These are phyloP conservation scores for Mayetiola destructor DNA, from an alignment of 2,888 invertebrate species.

Conservation along the genomic window DNA sequence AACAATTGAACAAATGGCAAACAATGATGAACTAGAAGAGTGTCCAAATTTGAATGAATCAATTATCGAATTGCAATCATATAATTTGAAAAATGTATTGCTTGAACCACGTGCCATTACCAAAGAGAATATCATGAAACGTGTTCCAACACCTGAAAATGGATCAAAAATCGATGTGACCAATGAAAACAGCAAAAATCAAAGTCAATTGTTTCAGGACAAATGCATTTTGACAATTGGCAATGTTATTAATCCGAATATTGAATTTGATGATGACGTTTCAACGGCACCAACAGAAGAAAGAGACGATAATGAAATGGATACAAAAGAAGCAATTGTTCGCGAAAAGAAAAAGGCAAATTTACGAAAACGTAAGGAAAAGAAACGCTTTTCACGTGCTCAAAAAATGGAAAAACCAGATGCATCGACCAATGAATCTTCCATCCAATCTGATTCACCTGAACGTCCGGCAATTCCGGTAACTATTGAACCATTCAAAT, in stretches of 20 bases:
- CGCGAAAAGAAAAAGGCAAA: not conserved
- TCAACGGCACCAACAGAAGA: not conserved
- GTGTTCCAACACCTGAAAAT: not conserved
- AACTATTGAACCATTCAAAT: too few species aligned
- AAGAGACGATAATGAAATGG: not conserved
- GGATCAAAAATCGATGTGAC: not conserved
- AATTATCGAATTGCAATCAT: not conserved
- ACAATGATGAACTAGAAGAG: too few species aligned
- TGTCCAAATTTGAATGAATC: too few species aligned
- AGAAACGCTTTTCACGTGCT: not conserved
- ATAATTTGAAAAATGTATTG: not conserved
- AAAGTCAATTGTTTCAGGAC: not conserved
- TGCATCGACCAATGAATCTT: not conserved
- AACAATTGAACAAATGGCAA: not conserved
- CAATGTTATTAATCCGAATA: conserved; percentile 2
- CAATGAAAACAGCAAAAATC: not conserved
- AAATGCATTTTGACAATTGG: conserved; percentile 2
- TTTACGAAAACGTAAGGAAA: not conserved
- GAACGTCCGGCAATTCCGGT: too few species aligned
- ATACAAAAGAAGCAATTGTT: not conserved
- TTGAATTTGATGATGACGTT: not conserved
- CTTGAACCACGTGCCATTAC: not conserved
- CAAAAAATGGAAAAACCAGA: not conserved
- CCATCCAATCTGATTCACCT: not conserved
- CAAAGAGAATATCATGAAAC: not conserved